Percentiles rank a stretch among this genome's conserved stretches.
These are phyloP conservation scores for Bicyclus anynana DNA, from an alignment of 1,140 invertebrate genomes.

Conservation along the genomic window DNA sequence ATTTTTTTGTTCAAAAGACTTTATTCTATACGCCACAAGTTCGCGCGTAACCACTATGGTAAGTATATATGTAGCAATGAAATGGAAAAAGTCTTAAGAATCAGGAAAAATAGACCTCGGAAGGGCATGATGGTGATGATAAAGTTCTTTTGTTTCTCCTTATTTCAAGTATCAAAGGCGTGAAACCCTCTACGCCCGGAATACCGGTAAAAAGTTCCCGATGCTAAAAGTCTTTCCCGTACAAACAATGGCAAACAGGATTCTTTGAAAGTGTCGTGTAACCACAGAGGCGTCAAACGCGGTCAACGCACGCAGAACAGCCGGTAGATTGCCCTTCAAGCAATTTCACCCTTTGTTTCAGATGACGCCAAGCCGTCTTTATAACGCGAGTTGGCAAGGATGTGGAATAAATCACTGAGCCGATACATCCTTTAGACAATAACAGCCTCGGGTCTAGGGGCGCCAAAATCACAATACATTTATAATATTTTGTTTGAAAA, in stretches of 20 bases:
- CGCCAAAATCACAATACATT: too few species aligned
- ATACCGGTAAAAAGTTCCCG: slow-evolving; percentile 1
- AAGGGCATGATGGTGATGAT: too few species aligned
- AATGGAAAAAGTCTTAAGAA: too few species aligned
- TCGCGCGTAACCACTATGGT: too few species aligned
- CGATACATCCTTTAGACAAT: not conserved
- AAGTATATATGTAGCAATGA: too few species aligned
- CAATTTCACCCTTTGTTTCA: slow-evolving; percentile 7
- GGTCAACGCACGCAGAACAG: slow-evolving; percentile 3
- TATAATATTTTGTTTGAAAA: too few species aligned
- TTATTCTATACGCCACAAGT: too few species aligned
- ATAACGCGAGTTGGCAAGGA: not conserved
- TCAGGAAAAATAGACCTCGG: too few species aligned
- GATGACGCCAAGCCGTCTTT: not conserved
- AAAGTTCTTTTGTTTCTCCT: not conserved
- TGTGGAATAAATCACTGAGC: not conserved
- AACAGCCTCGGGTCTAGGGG: too few species aligned
- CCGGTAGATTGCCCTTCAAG: slow-evolving; percentile 2
- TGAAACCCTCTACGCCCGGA: not conserved
- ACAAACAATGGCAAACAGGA: slow-evolving; percentile 2
- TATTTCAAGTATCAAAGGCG: not conserved
- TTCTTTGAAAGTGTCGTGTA: slow-evolving; percentile 3
- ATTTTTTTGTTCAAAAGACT: too few species aligned
- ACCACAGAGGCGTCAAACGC: slow-evolving; percentile 5
- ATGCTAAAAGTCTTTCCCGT: not conserved